These are phyloP conservation scores for Panopea generosa DNA, from an alignment of 2,888 invertebrate species.

Conservation along the genomic window DNA sequence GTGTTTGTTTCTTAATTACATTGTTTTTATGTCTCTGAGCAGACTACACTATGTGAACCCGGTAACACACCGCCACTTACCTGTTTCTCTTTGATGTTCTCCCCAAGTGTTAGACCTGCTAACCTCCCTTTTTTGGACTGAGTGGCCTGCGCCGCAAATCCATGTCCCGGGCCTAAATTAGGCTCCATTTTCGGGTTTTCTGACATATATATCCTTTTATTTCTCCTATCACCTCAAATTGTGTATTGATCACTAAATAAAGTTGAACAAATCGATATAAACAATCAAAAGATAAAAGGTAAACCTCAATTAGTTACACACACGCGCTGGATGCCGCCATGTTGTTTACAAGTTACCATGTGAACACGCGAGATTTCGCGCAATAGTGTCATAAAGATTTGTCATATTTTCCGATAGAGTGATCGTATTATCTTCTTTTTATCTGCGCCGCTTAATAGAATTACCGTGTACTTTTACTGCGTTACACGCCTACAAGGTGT, in stretches of 20 bases:
- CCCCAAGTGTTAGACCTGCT: slow-evolving; percentile 77
- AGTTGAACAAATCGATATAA: slow-evolving; percentile 1
- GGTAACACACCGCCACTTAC: too few relatives aligned
- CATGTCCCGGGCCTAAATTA: slow-evolving; percentile 13
- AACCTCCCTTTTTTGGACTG: slow-evolving; percentile 75
- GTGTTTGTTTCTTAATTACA: too few relatives aligned
- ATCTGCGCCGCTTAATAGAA: too few relatives aligned
- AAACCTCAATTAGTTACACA: not conserved
- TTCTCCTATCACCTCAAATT: not conserved
- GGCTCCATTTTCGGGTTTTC: slow-evolving; percentile 30
- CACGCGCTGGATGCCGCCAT: slow-evolving; percentile 31
- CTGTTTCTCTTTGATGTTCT: slow-evolving; percentile 84
- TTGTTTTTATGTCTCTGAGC: too few relatives aligned
- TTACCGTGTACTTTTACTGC: too few relatives aligned
- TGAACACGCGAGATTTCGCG: slow-evolving; percentile 39
- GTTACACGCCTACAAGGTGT: too few relatives aligned
- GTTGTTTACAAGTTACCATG: slow-evolving; percentile 60
- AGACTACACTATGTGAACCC: too few relatives aligned
- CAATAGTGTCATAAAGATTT: not conserved
- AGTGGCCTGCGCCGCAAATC: slow-evolving; percentile 14
- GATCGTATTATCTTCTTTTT: too few relatives aligned
- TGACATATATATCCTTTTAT: not conserved
- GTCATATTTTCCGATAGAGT: not conserved
- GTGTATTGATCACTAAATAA: not conserved
- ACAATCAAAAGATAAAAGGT: slow-evolving; percentile 4